phyloP scores from a whole-genome alignment of 37 sponge, comb jelly and placozoan species.

The Diacarnus erythraeanus region DNA sequence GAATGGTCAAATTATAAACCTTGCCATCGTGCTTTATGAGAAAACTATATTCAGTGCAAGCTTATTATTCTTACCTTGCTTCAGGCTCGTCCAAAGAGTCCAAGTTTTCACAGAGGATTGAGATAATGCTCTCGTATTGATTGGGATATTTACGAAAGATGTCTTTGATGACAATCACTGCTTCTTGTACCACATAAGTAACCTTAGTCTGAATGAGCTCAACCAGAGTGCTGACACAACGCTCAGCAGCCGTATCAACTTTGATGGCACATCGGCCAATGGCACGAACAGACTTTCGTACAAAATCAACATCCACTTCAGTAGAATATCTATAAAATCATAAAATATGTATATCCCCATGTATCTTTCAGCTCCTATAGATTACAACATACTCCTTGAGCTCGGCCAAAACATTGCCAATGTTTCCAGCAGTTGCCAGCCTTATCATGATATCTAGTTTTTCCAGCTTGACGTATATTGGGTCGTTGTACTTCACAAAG shows the following conservation, averaged over 20 bases:
- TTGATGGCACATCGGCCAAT: slow-evolving; percentile 99
- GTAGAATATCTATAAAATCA: slow-evolving; percentile 77
- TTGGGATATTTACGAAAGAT: slow-evolving; percentile 99
- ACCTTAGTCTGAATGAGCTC: slow-evolving; percentile 99
- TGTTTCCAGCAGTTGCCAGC: slow-evolving; percentile 83
- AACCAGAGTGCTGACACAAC: slow-evolving; percentile 91
- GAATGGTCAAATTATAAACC: too few species aligned
- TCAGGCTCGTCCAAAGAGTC: slow-evolving; percentile 99
- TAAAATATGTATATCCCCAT: not conserved
- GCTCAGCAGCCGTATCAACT: slow-evolving; percentile 92
- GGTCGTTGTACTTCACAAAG: slow-evolving; percentile 99
- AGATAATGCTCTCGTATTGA: slow-evolving; percentile 98
- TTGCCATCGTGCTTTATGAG: too few species aligned
- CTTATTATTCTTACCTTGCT: slow-evolving; percentile 62
- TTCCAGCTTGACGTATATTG: slow-evolving; percentile 99
- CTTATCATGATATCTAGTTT: slow-evolving; percentile 99
- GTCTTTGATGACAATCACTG: slow-evolving; percentile 96
- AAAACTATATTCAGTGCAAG: too few species aligned
- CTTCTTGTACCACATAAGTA: slow-evolving; percentile 99
- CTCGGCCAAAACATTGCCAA: slow-evolving; percentile 92
- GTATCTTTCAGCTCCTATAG: not conserved
- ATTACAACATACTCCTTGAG: slow-evolving; percentile 85
- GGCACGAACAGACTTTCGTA: slow-evolving; percentile 95
- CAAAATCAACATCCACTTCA: slow-evolving; percentile 99
- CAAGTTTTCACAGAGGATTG: slow-evolving; percentile 95